Evolutionary conservation across 2,797 vertebrate genomes (phyloP).

Genomic region (Bovichtus diacanthus): DNA sequence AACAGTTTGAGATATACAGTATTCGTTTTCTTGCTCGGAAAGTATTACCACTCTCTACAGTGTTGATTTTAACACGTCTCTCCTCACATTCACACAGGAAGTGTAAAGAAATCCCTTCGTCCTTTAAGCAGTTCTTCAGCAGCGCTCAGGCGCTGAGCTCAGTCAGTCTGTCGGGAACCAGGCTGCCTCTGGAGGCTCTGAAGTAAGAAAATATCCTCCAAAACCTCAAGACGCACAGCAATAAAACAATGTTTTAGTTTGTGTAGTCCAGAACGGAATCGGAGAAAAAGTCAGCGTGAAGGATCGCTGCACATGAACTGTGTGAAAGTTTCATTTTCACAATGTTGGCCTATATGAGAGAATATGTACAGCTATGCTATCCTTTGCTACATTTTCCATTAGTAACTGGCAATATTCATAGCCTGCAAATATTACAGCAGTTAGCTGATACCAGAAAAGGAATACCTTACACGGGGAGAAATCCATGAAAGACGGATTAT

Average conservation of each 20-base stretch:
- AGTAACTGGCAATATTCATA: background rate
- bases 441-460: background rate
- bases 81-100: conserved; percentile 83
- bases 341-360: background rate
- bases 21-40: background rate
- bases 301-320: background rate
- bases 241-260: background rate
- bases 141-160: conserved; percentile 88
- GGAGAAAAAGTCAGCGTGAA: background rate
- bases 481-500: too few species aligned
- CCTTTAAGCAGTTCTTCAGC: conserved; percentile 97
- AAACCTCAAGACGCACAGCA: background rate
- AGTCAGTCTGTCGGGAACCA: conserved; percentile 93
- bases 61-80: background rate
- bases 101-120: conserved; percentile 90
- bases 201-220: conserved; percentile 86
- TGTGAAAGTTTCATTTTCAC: background rate
- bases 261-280: background rate
- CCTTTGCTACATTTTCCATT: background rate
- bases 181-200: conserved; percentile 91
- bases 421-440: background rate
- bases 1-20: background rate
- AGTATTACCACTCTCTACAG: background rate
- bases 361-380: background rate
- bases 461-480: background rate